phyloP scores from a whole-genome alignment of 2,113 vertebrate species.

The Cyprinodon variegatus region DNA sequence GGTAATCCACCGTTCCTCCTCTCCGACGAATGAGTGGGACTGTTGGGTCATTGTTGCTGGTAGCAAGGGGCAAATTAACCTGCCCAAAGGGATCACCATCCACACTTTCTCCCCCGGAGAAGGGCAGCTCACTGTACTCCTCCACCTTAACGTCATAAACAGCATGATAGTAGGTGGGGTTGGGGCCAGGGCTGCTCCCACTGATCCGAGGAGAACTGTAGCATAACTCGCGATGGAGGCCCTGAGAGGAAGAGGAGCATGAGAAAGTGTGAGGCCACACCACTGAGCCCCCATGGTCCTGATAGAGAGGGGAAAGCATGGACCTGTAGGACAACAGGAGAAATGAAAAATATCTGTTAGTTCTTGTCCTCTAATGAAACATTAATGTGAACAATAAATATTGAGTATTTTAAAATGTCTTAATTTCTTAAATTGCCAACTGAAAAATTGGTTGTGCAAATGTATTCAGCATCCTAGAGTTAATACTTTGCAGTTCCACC shows the following conservation, averaged over 20 bases:
- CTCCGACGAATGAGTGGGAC: constrained; percentile 75
- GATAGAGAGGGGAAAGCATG: constrained; percentile 73
- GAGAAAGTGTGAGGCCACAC: constrained; percentile 72
- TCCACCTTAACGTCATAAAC: constrained; percentile 74
- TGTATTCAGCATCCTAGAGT: too few species aligned
- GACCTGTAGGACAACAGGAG: constrained; percentile 55
- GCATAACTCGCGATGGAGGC: constrained; percentile 49
- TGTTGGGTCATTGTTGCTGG: constrained; percentile 53
- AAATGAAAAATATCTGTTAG: background rate
- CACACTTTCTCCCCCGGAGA: constrained; percentile 35
- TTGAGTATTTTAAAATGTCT: too few species aligned
- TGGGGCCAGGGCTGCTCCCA: constrained; percentile 74
- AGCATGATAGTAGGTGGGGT: constrained; percentile 80
- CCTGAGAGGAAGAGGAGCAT: constrained; percentile 60
- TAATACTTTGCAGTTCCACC: too few species aligned
- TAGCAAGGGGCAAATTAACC: constrained; percentile 52
- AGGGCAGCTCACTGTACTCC: constrained; percentile 66
- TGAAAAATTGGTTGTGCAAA: too few species aligned
- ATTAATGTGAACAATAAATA: too few species aligned
- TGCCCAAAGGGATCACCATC: constrained; percentile 38
- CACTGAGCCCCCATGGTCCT: constrained; percentile 72
- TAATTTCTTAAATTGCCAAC: too few species aligned
- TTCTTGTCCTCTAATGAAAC: background rate
- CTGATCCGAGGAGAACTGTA: constrained; percentile 67
- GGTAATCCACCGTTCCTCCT: constrained; percentile 86